These are phyloP conservation scores for Avahi laniger DNA, from an alignment of 2,797 vertebrate species.

Conservation along the genomic window DNA sequence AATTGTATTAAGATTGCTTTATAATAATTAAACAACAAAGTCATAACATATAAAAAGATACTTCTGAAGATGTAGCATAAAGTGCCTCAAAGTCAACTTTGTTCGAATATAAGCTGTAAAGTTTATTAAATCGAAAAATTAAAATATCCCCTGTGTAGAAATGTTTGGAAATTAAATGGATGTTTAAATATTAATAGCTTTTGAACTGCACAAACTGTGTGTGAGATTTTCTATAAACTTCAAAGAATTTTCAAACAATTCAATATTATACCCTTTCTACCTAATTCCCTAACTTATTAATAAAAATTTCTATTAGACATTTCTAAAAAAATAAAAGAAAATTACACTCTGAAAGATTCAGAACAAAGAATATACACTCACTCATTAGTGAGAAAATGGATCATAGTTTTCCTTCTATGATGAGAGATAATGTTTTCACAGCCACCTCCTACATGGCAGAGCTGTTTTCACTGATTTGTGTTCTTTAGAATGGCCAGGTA, in stretches of 20 bases:
- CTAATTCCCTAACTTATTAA: slow-evolving; percentile 1
- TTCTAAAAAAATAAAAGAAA: slow-evolving; percentile 34
- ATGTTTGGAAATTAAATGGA: slow-evolving; percentile 42
- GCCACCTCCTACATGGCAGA: neutral
- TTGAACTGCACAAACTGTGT: neutral
- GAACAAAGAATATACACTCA: neutral
- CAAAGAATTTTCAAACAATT: slow-evolving; percentile 42
- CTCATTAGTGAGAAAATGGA: neutral
- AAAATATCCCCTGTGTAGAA: neutral
- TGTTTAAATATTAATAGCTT: neutral
- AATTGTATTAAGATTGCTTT: slow-evolving; percentile 25
- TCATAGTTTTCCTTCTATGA: neutral
- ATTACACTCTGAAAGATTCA: slow-evolving; percentile 11
- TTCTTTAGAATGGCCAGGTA: neutral
- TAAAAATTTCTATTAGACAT: slow-evolving; percentile 3
- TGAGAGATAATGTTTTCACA: neutral
- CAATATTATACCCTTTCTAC: neutral
- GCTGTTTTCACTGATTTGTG: neutral
- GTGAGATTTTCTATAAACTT: slow-evolving; percentile 19
- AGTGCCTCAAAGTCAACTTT: slow-evolving; percentile 12
- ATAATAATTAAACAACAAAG: slow-evolving; percentile 57
- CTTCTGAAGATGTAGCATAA: neutral
- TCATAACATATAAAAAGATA: neutral
- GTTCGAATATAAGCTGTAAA: slow-evolving; percentile 31
- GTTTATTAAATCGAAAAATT: slow-evolving; percentile 28